Base-by-base conservation (phyloP, 2,797 vertebrate genomes). In the Neopelma chrysocephalum region DNA sequence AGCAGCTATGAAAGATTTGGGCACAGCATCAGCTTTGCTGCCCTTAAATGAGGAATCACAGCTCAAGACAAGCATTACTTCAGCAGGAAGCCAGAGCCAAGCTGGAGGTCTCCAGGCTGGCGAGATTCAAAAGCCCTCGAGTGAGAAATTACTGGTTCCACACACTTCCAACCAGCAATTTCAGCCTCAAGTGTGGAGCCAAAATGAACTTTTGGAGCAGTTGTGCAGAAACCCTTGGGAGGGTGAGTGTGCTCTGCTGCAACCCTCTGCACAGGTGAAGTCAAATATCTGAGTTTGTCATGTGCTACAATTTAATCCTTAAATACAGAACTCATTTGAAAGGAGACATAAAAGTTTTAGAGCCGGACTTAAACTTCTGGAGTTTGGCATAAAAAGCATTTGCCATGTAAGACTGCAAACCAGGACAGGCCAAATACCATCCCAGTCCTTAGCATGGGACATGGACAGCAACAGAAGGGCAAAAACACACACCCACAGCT, bases 321-420 rank as follows among this genome's bases (percentile, higher is more conserved):
- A 45, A 81, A 36, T n/a, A 38, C 29, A 32, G 36, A 19, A 4
- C 13, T 86, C 29, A 57, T 53, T 34, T 64, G 13, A 76, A 68
- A 73, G 31, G 38, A 54, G 10, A 12, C 5, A 40, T 4, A 53
- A 26, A 48, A 71, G 13, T 20, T 82, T 57, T 25, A 53, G 45
- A 87, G 21, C 9, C 31, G 54, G 17, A 51, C 3, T 69, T 36
- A 50, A 2, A 15, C 26, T 45, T 66, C 1, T 40, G 17, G 27
- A 23, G 9, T 6, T 36, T 2, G 1, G 15, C 9, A 68, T 45
- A 58, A n/a, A n/a, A 60, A 23, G 11, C 0, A 0, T 47, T 69
- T 88, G 32, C 21, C 26, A 5, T 0, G 0, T 45, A 21, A 72
- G 43, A 16, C 3, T 22, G 19, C 22, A 71, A 58, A 48, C 5